Base-by-base conservation (phyloP, 2,797 vertebrate species). In the Enoplosus armatus region DNA sequence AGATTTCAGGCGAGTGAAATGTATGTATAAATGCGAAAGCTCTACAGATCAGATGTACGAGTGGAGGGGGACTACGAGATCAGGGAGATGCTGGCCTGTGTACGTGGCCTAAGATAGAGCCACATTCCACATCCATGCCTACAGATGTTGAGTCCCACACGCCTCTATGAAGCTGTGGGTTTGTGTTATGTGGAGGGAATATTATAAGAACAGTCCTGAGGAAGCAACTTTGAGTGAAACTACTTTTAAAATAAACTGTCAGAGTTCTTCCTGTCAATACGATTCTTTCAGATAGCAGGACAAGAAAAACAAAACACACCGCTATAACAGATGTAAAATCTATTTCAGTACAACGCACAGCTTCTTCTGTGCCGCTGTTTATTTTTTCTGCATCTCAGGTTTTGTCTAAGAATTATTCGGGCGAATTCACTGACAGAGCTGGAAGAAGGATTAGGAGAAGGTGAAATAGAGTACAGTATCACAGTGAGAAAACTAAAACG, bases 391-490 rank as follows among this genome's bases (percentile, higher is more conserved):
- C 75, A 80, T 90, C 88, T 93, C 87, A 80, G 72, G 89, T 94
- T 94, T 92, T 90, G 86, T 86, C 88, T 92, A 73, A 80, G 84
- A 90, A 87, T 72, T 76, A 64, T 67, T 83, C 29, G 18, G 66
- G 22, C 37, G 56, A 55, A 62, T 59, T 85, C 74, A 29, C 77
- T 3, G 37, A 61, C 59, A 33, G 82, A 69, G 84, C 92, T 92
- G 90, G 87, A 78, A 72, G 86, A 93, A 45, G 70, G 78, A 92
- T 93, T 91, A 92, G 26, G 64, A 74, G 77, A 62, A 74, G 79
- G 86, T 87, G 86, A 91, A 87, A 89, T 77, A 85, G 86, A 86
- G 92, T 89, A 93, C 92, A 93, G 92, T 94, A 91, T 91, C 92
- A 86, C 76, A 83, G 85, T 75, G 79, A 79, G 83, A 64, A 88